Evolutionary conservation across 2,888 invertebrate species (phyloP), one percentile per base, ranked within the genome.

Genomic region (Crioceris asparagi): DNA sequence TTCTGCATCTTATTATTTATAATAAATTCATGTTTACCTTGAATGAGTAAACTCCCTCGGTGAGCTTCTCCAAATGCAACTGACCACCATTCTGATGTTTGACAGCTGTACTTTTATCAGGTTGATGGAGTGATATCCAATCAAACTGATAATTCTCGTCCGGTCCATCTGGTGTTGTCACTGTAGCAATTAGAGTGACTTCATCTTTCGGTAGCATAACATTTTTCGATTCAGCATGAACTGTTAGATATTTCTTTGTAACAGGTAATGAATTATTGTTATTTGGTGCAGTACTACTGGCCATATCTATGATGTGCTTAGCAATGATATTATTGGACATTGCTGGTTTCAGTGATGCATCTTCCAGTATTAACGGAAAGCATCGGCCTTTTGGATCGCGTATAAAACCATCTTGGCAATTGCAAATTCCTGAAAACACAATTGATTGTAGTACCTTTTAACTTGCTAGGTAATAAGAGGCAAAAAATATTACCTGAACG

Each of bases 21-120:
- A n/a, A n/a, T n/a, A n/a, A n/a, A n/a, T n/a, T n/a, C n/a, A n/a
- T n/a, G 26, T 36, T 48, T 50, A 80, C 79, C 63, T 87, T 87
- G 60, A 94, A 92, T 6, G 79, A 78, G 61, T 93, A 94, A 38
- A 86, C 67, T 1, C 94, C 94, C 60, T 86, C 83, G 0, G 83
- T 81, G 6, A 93, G 72, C 55, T 88, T 83, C 10, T 82, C 83
- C 12, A 93, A 68, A 41, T 83, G 83, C 11, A 93, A 77, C 35
- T 83, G 83, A 15, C 81, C 78, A 17, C 84, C 84, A 55, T 86
- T 88, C 61, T 88, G 86, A 57, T 79, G 78, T 41, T 83, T 81
- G 67, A 86, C 82, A 60, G 74, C 71, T 47, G 74, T 68, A 44
- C 64, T 63, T n/a, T 81, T 83, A 47, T 81, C 81, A 0, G 91